Base-by-base conservation (phyloP, 2,797 vertebrate species). In the Rhinophrynus dorsalis region DNA sequence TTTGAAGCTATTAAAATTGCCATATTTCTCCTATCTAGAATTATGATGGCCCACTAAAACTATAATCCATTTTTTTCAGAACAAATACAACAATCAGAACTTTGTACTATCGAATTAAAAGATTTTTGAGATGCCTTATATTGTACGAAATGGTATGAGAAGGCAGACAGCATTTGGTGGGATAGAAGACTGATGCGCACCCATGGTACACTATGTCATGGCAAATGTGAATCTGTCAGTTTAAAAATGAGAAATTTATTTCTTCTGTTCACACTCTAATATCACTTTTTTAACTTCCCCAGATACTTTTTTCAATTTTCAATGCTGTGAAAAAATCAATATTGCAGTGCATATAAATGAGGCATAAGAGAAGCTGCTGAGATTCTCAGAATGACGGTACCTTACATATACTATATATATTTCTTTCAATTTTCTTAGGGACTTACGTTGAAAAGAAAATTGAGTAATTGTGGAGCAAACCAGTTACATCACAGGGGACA, bases 281-380 rank as follows among this genome's bases (percentile, higher is more conserved):
- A 40, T 64, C 18, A 50, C 37, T 26, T 65, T 48, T 38, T 27
- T 40, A 27, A 55, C 3, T 18, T 40, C 20, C 44, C 33, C 11
- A 18, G 23, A 48, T 48, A 33, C 30, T 21, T 44, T 47, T 26
- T 37, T 38, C 44, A 72, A 59, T 72, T 58, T 51, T 72, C 51
- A 48, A 26, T 32, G 42, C 51, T 27, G 11, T 15, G 54, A 59
- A 59, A n/a, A 63, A 65, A 58, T 73, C 61, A 51, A 66, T 66
- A 66, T 73, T 11, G 29, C 69, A 52, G 55, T 18, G 62, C 62
- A 66, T 60, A 59, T 42, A 52, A 59, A 66, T 59, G 61, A 72
- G 42, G 30, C 54, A 50, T 26, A 11, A 29, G 21, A 48, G 38
- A 50, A 23, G 5, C 42, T 21, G 30, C 24, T 45, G 50, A 12